Evolutionary conservation across 2,113 vertebrate genomes (phyloP).

Genomic region (Nibea coibor): DNA sequence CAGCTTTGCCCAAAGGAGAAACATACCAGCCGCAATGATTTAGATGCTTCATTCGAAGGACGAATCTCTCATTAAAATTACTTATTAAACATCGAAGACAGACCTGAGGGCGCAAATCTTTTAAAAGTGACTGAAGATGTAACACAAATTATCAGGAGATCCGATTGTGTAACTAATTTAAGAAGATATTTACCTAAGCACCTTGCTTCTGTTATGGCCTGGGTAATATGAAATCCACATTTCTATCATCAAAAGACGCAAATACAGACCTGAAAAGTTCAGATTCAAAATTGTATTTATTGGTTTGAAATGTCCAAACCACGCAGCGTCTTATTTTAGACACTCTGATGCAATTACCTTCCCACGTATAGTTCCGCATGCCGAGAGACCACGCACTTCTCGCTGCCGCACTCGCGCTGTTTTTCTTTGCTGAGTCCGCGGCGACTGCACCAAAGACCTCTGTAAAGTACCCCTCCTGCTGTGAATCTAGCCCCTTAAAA

Average conservation of each 20-base stretch:
- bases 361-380: background rate
- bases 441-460: constrained; percentile 14
- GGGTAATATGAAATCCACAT: background rate
- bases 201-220: background rate
- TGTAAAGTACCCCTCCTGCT: constrained; percentile 32
- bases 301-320: background rate
- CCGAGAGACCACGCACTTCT: background rate
- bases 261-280: background rate
- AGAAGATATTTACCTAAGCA: background rate
- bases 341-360: background rate
- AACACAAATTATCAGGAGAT: background rate
- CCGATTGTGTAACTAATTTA: background rate
- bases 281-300: background rate
- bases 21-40: background rate
- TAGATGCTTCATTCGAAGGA: background rate
- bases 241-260: background rate
- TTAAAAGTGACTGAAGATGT: background rate
- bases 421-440: constrained; percentile 17
- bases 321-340: background rate
- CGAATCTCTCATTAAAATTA: background rate
- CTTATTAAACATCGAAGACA: background rate
- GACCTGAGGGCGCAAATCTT: background rate
- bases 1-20: background rate
- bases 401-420: background rate
- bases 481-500: constrained; percentile 29